Base-by-base conservation (phyloP, 2,888 invertebrate species). In the Latrodectus elegans region DNA sequence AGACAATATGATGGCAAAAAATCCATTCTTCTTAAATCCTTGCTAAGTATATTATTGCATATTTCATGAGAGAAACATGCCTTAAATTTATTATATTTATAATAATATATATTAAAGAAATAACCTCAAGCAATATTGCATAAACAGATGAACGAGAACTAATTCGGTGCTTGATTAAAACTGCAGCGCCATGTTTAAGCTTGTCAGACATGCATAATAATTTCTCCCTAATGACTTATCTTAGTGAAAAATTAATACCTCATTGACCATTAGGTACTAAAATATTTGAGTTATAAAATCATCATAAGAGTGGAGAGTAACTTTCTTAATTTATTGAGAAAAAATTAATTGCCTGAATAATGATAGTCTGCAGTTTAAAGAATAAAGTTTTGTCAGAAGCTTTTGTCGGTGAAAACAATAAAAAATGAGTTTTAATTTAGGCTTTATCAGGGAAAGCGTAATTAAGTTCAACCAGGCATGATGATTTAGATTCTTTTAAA, bases 401-500 rank as follows among this genome's bases (percentile, higher is more conserved):
- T 65, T 67, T 67, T 17, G 52, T 68, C 38, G 53, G 64, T 12
- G 12, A 38, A 64, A 76, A 52, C n/a, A 77, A 77, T n/a, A 77
- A 72, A 51, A 80, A 49, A 15, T 72, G 4, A 10, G 8, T 71
- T 80, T 80, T 80, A 80, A 72, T 80, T 80, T 80, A 80, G 49
- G 80, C 65, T 38, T 64, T 80, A 80, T 52, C 72, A 64, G 72
- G 15, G 51, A 17, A 38, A 38, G 53, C 51, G 64, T 72, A 80
- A 80, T 80, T 80, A 72, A 80, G 72, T 80, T 26, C 80, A 72
- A 15, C 72, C 64, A 72, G 15, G 70, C 80, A 72, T 80, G 22
- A 60, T 80, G 80, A 80, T 80, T 80, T 72, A 71, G 70, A 67
- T 22, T 80, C 80, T 80, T 80, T 71, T 72, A 72, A 80, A 64